phyloP scores from a whole-genome alignment of 1,140 invertebrate species.

The Oscheius sp. region DNA sequence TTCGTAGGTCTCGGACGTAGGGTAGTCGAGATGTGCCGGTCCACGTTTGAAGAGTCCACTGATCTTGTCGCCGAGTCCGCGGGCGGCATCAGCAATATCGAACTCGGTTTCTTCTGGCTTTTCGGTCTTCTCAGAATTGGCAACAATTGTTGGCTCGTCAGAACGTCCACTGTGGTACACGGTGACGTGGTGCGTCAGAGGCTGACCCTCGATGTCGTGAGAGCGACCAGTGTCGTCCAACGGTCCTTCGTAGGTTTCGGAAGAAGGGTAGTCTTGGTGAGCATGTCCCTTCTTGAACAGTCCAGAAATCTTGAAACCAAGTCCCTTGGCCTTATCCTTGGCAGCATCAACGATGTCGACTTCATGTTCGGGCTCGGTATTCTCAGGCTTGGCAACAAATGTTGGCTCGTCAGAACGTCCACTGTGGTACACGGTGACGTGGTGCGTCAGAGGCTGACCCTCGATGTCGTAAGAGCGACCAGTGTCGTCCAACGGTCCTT shows the following conservation, averaged over 20 bases:
- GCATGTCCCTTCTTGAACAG: neutral
- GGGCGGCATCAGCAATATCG: neutral
- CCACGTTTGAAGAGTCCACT: neutral
- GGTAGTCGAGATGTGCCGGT: neutral
- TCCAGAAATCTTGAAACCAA: neutral
- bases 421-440: neutral
- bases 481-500: neutral
- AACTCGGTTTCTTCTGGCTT: neutral
- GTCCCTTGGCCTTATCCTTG: too few species aligned
- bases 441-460: neutral
- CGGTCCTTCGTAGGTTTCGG: neutral
- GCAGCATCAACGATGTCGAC: neutral
- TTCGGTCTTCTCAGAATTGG: neutral
- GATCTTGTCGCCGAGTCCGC: neutral
- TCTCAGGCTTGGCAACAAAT: neutral
- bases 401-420: neutral
- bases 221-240: neutral
- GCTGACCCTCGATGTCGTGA: neutral
- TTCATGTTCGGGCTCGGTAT: neutral
- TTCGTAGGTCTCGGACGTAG: neutral
- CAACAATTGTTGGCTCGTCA: neutral
- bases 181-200: neutral
- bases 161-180: neutral
- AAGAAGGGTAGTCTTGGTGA: neutral
- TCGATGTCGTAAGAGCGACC: neutral